phyloP scores from a whole-genome alignment of 2,888 invertebrate genomes.

The Orchesellides sinensis region DNA sequence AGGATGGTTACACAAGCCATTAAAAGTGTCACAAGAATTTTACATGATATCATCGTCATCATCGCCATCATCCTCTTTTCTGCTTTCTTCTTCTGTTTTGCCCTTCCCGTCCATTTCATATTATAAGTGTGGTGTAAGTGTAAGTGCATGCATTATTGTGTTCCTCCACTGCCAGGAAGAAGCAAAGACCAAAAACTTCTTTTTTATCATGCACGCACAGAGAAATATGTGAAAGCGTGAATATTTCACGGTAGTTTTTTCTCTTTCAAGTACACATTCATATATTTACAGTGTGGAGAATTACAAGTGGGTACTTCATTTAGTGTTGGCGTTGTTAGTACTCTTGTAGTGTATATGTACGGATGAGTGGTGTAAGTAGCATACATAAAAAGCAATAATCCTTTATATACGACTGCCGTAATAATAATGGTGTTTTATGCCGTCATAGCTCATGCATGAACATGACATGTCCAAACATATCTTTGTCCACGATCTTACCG shows the following conservation, averaged over 20 bases:
- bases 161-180: background rate
- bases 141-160: background rate
- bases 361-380: background rate
- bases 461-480: slow-evolving; percentile 29
- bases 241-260: too few relatives aligned
- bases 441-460: slow-evolving; percentile 24
- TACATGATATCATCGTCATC: slow-evolving; percentile 43
- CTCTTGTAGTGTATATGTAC: background rate
- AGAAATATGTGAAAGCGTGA: slow-evolving; percentile 19
- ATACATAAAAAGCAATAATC: background rate
- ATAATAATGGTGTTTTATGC: background rate
- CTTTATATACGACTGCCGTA: background rate
- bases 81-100: slow-evolving; percentile 1
- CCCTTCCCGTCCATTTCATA: background rate
- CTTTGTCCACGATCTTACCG: background rate
- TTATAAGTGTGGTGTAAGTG: too few relatives aligned
- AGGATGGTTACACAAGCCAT: slow-evolving; percentile 60
- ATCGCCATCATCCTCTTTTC: background rate
- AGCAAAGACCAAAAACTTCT: background rate
- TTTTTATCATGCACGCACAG: slow-evolving; percentile 30
- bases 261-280: background rate
- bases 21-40: slow-evolving; percentile 60
- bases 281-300: background rate
- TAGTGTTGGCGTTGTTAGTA: too few relatives aligned
- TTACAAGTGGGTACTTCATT: background rate